Evolutionary conservation across 2,888 invertebrate species (phyloP), one percentile per base, ranked within the genome.

Genomic region (Pheosia gnoma): DNA sequence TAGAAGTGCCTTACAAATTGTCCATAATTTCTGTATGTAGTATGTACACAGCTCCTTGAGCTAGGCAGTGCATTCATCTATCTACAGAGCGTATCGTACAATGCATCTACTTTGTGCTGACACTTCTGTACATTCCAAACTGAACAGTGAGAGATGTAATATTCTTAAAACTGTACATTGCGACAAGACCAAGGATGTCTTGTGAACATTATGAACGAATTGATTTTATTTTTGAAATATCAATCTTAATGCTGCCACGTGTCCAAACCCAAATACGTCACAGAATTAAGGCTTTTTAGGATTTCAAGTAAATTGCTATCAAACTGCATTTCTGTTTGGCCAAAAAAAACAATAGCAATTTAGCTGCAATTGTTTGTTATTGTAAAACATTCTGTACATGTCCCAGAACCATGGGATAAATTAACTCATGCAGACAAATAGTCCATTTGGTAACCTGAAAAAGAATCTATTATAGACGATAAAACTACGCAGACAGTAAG

Each of bases 401-500:
- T 59, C 66, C 56, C 59, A 49, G 45, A 10, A 56, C 38, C 55
- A 13, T 45, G 39, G 10, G 11, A 51, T 45, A 66, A 61, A 47
- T 58, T 60, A 66, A 59, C 54, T 67, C 77, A 77, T 77, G 78
- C 78, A 61, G 74, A 77, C 63, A 58, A 43, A 45, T 7, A 37
- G 51, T 58, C 51, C 38, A 43, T 4, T 49, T 43, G 58, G 59
- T 54, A 62, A 79, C 79, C 85, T 86, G 83, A 65, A 85, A 86
- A 70, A 68, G 64, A 86, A 83, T 81, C 81, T 72, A 78, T 60
- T 81, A 77, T 75, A 80, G 75, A 82, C 80, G 10, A 83, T 79
- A 74, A 79, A 64, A 82, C 83, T 85, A 87, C 82, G 88, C 89
- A 85, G 75, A 85, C 72, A 84, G 80, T 80, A 88, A 90, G 89